A percentile compares a stretch with the other conserved stretches of the same genome.
These are phyloP conservation scores for Phengaris alcon DNA, from an alignment of 2,888 invertebrate species.

Conservation along the genomic window DNA sequence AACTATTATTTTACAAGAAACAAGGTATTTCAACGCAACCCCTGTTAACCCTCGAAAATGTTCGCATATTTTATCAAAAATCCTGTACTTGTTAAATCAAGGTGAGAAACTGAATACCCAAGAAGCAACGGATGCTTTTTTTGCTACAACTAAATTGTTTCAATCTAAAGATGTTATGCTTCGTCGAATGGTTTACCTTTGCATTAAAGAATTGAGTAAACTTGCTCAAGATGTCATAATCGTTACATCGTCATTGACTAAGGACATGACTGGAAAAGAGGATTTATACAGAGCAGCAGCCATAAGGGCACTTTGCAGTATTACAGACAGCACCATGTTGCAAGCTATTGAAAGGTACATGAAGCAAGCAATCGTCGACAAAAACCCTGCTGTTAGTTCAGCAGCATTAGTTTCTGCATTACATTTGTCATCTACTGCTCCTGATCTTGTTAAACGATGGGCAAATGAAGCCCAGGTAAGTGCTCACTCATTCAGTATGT, in stretches of 20 bases:
- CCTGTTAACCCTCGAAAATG: slow-evolving; percentile 99
- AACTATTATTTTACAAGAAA: slow-evolving; percentile 97
- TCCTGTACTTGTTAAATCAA: slow-evolving; percentile 97
- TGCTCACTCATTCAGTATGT: background rate
- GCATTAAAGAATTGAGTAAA: slow-evolving; percentile 95
- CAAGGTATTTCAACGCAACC: slow-evolving; percentile 97
- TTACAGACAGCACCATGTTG: slow-evolving; percentile 96
- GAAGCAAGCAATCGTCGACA: slow-evolving; percentile 99
- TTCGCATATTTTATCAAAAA: slow-evolving; percentile 95
- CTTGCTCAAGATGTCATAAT: slow-evolving; percentile 99
- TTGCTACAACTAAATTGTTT: slow-evolving; percentile 99
- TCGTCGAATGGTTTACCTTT: slow-evolving; percentile 96
- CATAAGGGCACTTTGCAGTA: slow-evolving; percentile 97
- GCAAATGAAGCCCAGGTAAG: slow-evolving; percentile 98
- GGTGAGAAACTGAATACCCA: slow-evolving; percentile 94
- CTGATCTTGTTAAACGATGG: slow-evolving; percentile 98
- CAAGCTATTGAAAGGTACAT: slow-evolving; percentile 99
- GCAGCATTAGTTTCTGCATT: slow-evolving; percentile 97
- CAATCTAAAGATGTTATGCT: slow-evolving; percentile 97
- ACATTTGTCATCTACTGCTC: slow-evolving; percentile 87
- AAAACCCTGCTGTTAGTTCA: slow-evolving; percentile 95
- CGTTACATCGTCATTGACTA: slow-evolving; percentile 97
- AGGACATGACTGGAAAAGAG: slow-evolving; percentile 98
- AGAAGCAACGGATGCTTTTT: slow-evolving; percentile 99
- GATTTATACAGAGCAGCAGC: slow-evolving; percentile 95